Percentiles rank a stretch among this genome's conserved stretches.
These are phyloP conservation scores for Harpegnathos saltator DNA, from an alignment of 1,140 invertebrate species.

Conservation along the genomic window DNA sequence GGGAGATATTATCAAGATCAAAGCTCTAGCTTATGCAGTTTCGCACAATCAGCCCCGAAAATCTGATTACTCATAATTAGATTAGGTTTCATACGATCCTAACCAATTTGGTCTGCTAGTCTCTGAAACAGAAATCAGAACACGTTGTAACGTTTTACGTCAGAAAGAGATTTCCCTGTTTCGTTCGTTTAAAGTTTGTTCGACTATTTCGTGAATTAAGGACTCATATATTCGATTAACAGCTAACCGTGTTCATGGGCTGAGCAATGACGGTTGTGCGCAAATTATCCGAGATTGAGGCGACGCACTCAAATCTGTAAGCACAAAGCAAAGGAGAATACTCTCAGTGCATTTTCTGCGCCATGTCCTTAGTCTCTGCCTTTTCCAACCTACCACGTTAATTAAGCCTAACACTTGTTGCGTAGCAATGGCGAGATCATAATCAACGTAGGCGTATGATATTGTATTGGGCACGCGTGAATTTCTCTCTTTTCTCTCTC, in stretches of 20 bases:
- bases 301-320: slow-evolving; percentile 86
- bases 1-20: slow-evolving; percentile 40
- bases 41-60: slow-evolving; percentile 72
- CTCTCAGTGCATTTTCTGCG: slow-evolving; percentile 85
- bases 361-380: slow-evolving; percentile 82
- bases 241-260: slow-evolving; percentile 84
- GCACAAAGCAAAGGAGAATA: slow-evolving; percentile 86
- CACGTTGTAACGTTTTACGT: slow-evolving; percentile 79
- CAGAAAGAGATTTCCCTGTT: slow-evolving; percentile 68
- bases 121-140: slow-evolving; percentile 87
- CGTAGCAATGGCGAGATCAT: slow-evolving; percentile 80
- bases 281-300: slow-evolving; percentile 85
- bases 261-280: slow-evolving; percentile 84
- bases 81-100: slow-evolving; percentile 76
- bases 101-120: slow-evolving; percentile 83
- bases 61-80: slow-evolving; percentile 73
- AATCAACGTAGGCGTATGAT: slow-evolving; percentile 7
- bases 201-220: slow-evolving; percentile 72
- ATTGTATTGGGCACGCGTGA: background rate
- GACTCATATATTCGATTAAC: slow-evolving; percentile 75
- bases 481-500: slow-evolving; percentile 29
- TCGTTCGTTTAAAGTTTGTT: slow-evolving; percentile 59
- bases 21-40: slow-evolving; percentile 51
- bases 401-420: slow-evolving; percentile 78
- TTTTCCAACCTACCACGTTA: slow-evolving; percentile 82